Evolutionary conservation across 2,888 invertebrate species (phyloP), one percentile per base, ranked within the genome.

Genomic region (Protodeltote pygarga): DNA sequence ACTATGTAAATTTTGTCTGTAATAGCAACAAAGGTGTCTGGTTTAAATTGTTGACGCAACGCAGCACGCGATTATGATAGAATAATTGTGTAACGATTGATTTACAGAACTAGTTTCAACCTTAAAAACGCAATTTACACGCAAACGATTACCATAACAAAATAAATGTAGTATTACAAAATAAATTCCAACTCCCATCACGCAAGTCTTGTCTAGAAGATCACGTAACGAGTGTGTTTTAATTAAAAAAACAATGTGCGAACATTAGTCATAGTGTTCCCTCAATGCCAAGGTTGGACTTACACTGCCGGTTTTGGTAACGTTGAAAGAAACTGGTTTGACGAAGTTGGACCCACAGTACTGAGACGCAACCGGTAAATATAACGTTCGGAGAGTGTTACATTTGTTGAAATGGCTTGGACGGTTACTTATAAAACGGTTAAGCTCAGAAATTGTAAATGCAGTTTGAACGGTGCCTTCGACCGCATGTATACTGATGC

Each of bases 211-310:
- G 25, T 47, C 35, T 60, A 53, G 40, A 33, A 37, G 44, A 70
- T 44, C 40, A 65, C 62, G 74, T 74, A 75, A 80, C 61, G 48
- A 38, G 19, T 38, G 38, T 44, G 52, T 35, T 52, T 58, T 58
- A 58, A 50, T n/a, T 44, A 45, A 58, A 58, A 65, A 66, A 71
- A 68, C 71, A 71, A 65, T 38, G 38, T 53, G 53, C 59, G 49
- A 52, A 70, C 54, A 75, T 87, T 84, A 85, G 79, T 87, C 87
- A 87, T 73, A 75, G 76, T 62, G 75, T 75, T 78, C 71, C 76
- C 77, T 73, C 91, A 89, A 85, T 90, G 89, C 87, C 90, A 90
- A 90, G 90, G 89, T 80, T 82, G 78, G 60, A 51, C 60, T 60
- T 65, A 59, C 59, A 55, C n/a, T 29, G 64, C 42, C 71, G 58